A percentile compares a stretch with the other conserved stretches of the same genome.
phyloP scores from a whole-genome alignment of 1,140 invertebrate genomes.

The Homalodisca vitripennis region DNA sequence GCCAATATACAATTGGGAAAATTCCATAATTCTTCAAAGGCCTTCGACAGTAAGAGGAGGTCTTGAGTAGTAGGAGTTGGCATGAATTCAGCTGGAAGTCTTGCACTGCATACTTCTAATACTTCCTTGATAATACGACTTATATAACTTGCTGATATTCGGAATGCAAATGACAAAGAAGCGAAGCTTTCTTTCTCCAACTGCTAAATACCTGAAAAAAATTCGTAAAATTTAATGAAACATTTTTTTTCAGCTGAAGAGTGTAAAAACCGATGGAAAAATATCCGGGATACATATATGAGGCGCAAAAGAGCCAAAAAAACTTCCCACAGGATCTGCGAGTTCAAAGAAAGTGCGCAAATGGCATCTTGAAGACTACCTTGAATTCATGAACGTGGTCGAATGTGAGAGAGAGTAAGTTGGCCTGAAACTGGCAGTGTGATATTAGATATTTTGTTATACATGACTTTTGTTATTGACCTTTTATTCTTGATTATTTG shows the following conservation, averaged over 20 bases:
- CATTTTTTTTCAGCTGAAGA: slow-evolving; percentile 4
- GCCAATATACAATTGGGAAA: slow-evolving; percentile 47
- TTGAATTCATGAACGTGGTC: background rate
- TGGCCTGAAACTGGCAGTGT: background rate
- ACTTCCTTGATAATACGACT: slow-evolving; percentile 3
- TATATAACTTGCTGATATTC: slow-evolving; percentile 18
- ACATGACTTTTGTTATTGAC: background rate
- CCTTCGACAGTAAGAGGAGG: background rate
- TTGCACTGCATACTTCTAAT: background rate
- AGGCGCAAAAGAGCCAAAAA: background rate
- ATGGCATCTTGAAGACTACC: slow-evolving; percentile 15
- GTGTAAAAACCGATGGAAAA: slow-evolving; percentile 13
- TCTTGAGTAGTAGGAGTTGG: background rate
- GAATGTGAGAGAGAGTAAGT: slow-evolving; percentile 22
- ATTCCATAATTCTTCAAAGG: slow-evolving; percentile 38
- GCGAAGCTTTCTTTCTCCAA: background rate
- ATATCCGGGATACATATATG: slow-evolving; percentile 12
- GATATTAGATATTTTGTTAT: background rate
- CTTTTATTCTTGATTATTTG: background rate
- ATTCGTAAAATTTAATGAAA: background rate
- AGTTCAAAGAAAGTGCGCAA: slow-evolving; percentile 14
- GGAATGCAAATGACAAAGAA: slow-evolving; percentile 2
- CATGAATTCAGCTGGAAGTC: background rate
- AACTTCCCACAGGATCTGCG: slow-evolving; percentile 20
- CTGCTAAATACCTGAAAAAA: slow-evolving; percentile 18